Evolutionary conservation across 2,888 invertebrate species (phyloP), one percentile per base, ranked within the genome.

Genomic region (Subacronicta megacephala): DNA sequence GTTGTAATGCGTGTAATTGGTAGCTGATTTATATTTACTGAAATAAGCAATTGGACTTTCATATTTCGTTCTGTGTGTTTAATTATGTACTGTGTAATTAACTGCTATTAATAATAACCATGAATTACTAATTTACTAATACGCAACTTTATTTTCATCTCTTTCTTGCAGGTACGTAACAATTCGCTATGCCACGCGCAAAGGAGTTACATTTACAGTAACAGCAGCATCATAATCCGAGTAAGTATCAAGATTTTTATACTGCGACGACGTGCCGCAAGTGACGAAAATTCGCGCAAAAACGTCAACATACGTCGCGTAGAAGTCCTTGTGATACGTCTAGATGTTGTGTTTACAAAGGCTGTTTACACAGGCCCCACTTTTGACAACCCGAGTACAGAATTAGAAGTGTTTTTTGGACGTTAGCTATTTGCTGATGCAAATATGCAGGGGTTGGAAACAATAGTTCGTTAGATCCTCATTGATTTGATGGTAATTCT

Each of bases 121-220:
- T 23, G 18, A 4, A 47, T 51, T 44, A 17, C 55, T 46, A 51
- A 43, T 57, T 42, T 65, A 66, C 67, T 66, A 59, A 62, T 56
- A 60, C 53, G 50, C 41, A 52, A 47, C 23, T 52, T 67, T 64
- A 62, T 55, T 52, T 71, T 72, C 65, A 45, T 54, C 0, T 58
- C 37, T 75, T 72, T 68, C 60, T 81, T 82, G 47, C 84, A 85
- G 85, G 86, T 86, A 85, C 77, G 85, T 82, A 71, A 70, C 78
- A 70, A 55, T 70, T 80, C 80, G 70, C 60, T 76, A 81, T 77
- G 75, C 78, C 63, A 71, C 67, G 62, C 61, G 66, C 72, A 64
- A 59, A 52, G 63, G 60, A 65, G 62, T 64, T 67, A 68, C 74
- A 62, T 71, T 57, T 70, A 69, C 62, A 75, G 75, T 63, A 76